phyloP scores from a whole-genome alignment of 2,888 invertebrate genomes.

The Seira sanloemensis region DNA sequence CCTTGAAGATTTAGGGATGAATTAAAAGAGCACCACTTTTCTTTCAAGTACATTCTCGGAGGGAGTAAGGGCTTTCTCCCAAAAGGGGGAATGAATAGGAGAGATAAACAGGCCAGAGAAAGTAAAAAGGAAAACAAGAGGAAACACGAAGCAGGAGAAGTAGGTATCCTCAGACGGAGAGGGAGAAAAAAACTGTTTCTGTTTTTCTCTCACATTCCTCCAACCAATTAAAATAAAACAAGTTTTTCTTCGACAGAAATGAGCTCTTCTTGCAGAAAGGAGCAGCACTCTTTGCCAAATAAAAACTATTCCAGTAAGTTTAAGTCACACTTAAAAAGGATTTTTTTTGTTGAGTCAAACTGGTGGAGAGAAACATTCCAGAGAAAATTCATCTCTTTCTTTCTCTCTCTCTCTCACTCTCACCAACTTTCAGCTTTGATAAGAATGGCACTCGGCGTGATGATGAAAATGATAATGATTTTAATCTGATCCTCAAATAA shows the following conservation, averaged over 20 bases:
- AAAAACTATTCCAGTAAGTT: constrained; percentile 1
- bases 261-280: neutral
- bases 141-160: neutral
- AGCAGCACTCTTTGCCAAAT: neutral
- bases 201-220: neutral
- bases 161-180: neutral
- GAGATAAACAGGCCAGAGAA: neutral
- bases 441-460: constrained; percentile 8
- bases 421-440: neutral
- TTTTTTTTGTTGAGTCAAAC: neutral
- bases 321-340: neutral
- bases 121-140: too few species aligned
- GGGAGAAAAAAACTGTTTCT: neutral
- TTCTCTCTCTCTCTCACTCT: neutral
- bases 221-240: constrained; percentile 17
- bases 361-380: neutral
- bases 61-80: neutral
- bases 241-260: neutral
- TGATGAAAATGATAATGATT: constrained; percentile 14
- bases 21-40: neutral
- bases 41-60: neutral
- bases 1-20: neutral
- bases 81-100: neutral
- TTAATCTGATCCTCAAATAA: constrained; percentile 16
- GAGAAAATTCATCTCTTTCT: neutral